A percentile compares a stretch with the other conserved stretches of the same genome.
These are phyloP conservation scores for Numenius phaeopus DNA, from an alignment of 2,797 vertebrate species.

Conservation along the genomic window DNA sequence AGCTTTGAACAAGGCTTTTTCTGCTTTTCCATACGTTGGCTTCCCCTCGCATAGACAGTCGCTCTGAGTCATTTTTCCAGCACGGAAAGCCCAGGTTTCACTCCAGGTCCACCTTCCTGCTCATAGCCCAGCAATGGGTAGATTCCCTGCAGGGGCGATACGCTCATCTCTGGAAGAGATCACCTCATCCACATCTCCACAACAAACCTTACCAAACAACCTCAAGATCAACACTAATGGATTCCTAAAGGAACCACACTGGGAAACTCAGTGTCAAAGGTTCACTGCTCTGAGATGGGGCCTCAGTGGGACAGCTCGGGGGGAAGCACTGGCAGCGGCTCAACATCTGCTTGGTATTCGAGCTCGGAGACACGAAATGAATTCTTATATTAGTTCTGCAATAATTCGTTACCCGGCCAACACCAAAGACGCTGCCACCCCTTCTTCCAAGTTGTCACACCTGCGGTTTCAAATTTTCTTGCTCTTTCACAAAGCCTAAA, in stretches of 20 bases:
- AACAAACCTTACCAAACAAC: neutral
- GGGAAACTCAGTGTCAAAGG: neutral
- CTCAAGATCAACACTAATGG: neutral
- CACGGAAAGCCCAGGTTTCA: neutral
- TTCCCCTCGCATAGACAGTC: rapidly evolving
- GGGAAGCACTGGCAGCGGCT: neutral
- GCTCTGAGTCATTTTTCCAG: neutral
- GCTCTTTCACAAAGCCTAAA: neutral
- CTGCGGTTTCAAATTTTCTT: neutral
- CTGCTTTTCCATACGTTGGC: neutral
- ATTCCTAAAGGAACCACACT: neutral
- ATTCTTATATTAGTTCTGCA: neutral
- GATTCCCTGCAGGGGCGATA: neutral
- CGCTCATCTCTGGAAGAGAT: neutral
- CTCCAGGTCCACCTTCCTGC: neutral
- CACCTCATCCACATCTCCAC: neutral
- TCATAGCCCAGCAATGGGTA: neutral
- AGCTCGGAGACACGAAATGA: neutral
- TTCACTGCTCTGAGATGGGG: neutral
- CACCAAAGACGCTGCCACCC: neutral
- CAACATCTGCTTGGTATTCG: neutral
- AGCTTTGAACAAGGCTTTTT: neutral
- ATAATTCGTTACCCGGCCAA: neutral
- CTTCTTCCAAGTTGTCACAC: neutral
- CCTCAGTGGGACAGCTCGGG: neutral